Conservation (phyloP, 1,140 invertebrate species). For the Drosophila biarmipes region DNA sequence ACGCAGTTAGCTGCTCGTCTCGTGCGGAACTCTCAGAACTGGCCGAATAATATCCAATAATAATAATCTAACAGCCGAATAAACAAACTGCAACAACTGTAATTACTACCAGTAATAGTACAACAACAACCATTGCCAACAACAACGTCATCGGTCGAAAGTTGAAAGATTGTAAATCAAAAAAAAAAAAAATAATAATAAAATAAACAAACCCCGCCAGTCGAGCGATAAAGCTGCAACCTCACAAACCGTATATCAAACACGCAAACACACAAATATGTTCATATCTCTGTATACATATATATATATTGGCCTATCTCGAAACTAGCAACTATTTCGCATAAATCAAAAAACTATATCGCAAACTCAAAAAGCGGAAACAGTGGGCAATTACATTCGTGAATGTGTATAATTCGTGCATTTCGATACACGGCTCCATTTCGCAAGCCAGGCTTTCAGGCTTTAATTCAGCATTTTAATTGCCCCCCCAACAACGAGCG, state of each 20-base stretch:
- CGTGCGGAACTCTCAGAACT: constrained; percentile 64
- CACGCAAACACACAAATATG: constrained; percentile 11
- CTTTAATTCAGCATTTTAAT: constrained; percentile 57
- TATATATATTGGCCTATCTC: constrained; percentile 19
- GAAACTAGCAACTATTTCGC: constrained; percentile 39
- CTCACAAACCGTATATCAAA: constrained; percentile 12
- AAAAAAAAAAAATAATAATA: constrained; percentile 41
- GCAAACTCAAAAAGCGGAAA: constrained; percentile 52
- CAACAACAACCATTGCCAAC: constrained; percentile 9
- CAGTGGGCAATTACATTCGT: constrained; percentile 54
- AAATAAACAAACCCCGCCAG: constrained; percentile 25
- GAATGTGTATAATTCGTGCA: constrained; percentile 45
- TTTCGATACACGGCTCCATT: constrained; percentile 21
- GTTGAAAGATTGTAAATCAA: constrained; percentile 66
- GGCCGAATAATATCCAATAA: constrained; percentile 16
- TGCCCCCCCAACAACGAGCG: constrained; percentile 43
- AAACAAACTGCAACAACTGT: constrained; percentile 42
- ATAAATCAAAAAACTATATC: constrained; percentile 46
- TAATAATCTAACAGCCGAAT: constrained; percentile 34
- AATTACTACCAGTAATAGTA: constrained; percentile 9
- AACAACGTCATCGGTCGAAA: constrained; percentile 35
- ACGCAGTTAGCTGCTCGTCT: constrained; percentile 80
- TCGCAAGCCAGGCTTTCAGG: constrained; percentile 29
- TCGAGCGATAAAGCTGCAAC: constrained; percentile 30
- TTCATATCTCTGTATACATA: not conserved